Base-by-base conservation (phyloP, 1,140 invertebrate species). In the Zaprionus ghesquierei region DNA sequence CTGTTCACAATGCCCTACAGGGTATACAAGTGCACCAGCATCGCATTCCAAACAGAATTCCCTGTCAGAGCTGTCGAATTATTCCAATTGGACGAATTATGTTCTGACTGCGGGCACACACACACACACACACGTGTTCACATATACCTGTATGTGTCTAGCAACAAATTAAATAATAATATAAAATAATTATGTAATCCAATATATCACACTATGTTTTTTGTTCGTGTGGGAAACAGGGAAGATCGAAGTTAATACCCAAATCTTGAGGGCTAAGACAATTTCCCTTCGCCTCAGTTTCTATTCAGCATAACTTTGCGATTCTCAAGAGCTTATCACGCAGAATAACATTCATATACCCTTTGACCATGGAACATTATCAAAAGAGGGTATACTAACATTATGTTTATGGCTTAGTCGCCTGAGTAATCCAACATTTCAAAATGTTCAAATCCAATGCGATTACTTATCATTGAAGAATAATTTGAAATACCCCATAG, bases 111-210 rank as follows among this genome's bases (percentile, higher is more conserved):
- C n/a, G n/a, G n/a, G n/a, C 35, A 15, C 35, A 15, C 35, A 20
- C 41, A 20, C 38, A 20, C 41, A 1, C 41, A 46, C 18, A 46
- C 18, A 46, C 18, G 20, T 18, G 41, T 46, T 46, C 41, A 12
- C 18, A 22, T 46, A 46, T 46, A 18, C 35, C 22, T 53, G 50
- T 33, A 54, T 54, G 50, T 54, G 49, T 29, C 23, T 63, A 70
- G 60, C 60, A 63, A 70, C 38, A 56, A 55, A 64, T 70, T 58
- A 41, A 38, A 56, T 61, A 64, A 70, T 56, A 65, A 65, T 41
- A 38, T 25, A 51, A 33, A n/a, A 65, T 35, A 64, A 44, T 38
- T 51, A 70, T 55, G 31, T 27, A 38, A 59, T 29, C 25, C 3
- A 15, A 15, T 31, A 35, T 5, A 55, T 10, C 12, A 63, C 15